These are phyloP conservation scores for Cosmia trapezina DNA, from an alignment of 2,888 invertebrate species.

Conservation along the genomic window DNA sequence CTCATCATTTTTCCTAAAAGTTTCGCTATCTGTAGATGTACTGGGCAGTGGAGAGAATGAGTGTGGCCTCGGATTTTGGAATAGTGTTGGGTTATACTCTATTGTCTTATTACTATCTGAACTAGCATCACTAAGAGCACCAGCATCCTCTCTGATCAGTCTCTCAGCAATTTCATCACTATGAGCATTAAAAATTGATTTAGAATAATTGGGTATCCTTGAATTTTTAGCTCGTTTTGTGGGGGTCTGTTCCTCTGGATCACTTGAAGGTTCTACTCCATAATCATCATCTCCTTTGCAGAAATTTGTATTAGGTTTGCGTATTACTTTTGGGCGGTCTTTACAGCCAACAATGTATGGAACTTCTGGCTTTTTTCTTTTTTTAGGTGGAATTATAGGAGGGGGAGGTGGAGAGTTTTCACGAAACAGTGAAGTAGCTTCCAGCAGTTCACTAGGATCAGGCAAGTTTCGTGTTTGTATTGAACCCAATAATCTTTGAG, in stretches of 20 bases:
- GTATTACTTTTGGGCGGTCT: constrained; percentile 57
- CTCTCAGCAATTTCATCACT: constrained; percentile 67
- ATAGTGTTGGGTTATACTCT: constrained; percentile 49
- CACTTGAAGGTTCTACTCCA: constrained; percentile 53
- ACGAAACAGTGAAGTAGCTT: constrained; percentile 26
- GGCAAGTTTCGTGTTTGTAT: constrained; percentile 33
- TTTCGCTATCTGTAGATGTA: constrained; percentile 74
- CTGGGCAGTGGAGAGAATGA: constrained; percentile 77
- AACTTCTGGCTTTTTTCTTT: constrained; percentile 63
- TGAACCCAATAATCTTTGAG: constrained; percentile 37
- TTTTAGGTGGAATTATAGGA: constrained; percentile 67
- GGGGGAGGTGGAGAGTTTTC: constrained; percentile 24
- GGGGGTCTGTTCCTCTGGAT: constrained; percentile 39
- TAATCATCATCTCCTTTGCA: constrained; percentile 66
- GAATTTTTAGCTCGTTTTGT: constrained; percentile 51
- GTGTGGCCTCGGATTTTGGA: constrained; percentile 26
- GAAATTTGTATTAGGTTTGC: constrained; percentile 55
- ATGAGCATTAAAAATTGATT: constrained; percentile 72
- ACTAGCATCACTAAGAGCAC: constrained; percentile 63
- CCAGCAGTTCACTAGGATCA: constrained; percentile 50
- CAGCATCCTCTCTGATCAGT: constrained; percentile 30
- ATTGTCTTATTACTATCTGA: constrained; percentile 69
- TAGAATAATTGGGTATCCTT: constrained; percentile 58
- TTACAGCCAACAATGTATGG: constrained; percentile 73
- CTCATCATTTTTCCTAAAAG: constrained; percentile 73